Conservation (phyloP, 2,888 invertebrate genomes). For the Ephialtes manifestator region DNA sequence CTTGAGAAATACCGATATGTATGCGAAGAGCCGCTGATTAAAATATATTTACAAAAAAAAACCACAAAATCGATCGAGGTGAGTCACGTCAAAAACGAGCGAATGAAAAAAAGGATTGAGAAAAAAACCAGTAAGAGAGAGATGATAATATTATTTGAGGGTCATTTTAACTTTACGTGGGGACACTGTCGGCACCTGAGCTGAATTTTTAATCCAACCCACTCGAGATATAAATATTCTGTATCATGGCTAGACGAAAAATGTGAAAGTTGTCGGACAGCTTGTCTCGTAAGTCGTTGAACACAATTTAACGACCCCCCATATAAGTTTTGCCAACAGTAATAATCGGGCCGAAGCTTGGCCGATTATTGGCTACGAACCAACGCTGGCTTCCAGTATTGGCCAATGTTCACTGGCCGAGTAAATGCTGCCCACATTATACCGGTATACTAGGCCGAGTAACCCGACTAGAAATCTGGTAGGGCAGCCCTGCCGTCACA, state of each 20-base stretch:
- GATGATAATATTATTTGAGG: background rate
- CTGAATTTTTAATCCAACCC: slow-evolving; percentile 14
- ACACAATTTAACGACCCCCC: slow-evolving; percentile 15
- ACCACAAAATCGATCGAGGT: slow-evolving; percentile 35
- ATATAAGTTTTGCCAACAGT: background rate
- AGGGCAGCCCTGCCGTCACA: too few relatives aligned
- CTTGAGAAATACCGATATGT: slow-evolving; percentile 16
- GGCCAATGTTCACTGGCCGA: too few relatives aligned
- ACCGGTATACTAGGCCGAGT: too few relatives aligned
- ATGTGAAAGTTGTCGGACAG: slow-evolving; percentile 51
- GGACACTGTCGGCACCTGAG: background rate
- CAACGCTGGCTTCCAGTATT: too few relatives aligned
- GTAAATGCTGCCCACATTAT: too few relatives aligned
- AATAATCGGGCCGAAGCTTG: background rate
- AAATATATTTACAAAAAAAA: background rate
- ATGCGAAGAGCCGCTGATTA: slow-evolving; percentile 19
- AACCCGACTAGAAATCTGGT: too few relatives aligned
- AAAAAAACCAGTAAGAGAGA: background rate
- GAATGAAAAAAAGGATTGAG: background rate
- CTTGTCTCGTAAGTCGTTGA: background rate
- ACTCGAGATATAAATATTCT: slow-evolving; percentile 7
- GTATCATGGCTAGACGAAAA: background rate
- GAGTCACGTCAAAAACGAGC: slow-evolving; percentile 3
- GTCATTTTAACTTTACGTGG: background rate
- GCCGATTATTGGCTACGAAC: too few relatives aligned